phyloP scores from a whole-genome alignment of 2,113 vertebrate genomes.

The Varanus salvator region DNA sequence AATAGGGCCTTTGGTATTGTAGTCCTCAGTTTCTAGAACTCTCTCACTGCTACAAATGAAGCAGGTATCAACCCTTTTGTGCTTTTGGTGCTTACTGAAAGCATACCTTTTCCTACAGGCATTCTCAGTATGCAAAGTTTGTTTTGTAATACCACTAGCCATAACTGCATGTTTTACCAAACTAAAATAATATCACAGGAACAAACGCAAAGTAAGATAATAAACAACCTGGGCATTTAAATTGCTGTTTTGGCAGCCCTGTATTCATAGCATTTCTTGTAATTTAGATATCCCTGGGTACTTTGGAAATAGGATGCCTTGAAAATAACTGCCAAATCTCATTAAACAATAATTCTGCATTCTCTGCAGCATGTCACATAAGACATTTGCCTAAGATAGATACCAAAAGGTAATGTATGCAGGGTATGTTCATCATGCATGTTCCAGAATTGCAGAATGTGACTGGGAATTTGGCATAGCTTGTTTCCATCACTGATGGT shows the following conservation, averaged over 20 bases:
- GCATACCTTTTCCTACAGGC: no score
- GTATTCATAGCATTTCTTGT: background rate
- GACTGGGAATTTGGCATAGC: background rate
- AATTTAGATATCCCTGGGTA: background rate
- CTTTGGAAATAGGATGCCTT: background rate
- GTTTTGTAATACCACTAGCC: background rate
- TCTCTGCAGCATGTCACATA: background rate
- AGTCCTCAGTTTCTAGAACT: no score
- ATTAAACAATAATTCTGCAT: background rate
- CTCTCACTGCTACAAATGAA: no score
- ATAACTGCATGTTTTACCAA: background rate
- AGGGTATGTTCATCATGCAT: background rate
- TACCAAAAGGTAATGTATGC: background rate
- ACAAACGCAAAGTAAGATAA: no score
- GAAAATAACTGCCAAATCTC: background rate
- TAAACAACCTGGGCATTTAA: background rate
- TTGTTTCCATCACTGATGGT: background rate
- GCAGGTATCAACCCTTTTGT: no score
- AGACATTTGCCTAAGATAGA: background rate
- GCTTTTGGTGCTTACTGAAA: no score
- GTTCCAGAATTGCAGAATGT: background rate
- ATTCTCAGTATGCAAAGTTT: background rate
- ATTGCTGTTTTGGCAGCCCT: background rate
- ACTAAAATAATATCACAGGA: background rate
- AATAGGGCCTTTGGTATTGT: no score